Conservation (phyloP, 2,797 vertebrate species). For the Rhinichthys osculus region DNA sequence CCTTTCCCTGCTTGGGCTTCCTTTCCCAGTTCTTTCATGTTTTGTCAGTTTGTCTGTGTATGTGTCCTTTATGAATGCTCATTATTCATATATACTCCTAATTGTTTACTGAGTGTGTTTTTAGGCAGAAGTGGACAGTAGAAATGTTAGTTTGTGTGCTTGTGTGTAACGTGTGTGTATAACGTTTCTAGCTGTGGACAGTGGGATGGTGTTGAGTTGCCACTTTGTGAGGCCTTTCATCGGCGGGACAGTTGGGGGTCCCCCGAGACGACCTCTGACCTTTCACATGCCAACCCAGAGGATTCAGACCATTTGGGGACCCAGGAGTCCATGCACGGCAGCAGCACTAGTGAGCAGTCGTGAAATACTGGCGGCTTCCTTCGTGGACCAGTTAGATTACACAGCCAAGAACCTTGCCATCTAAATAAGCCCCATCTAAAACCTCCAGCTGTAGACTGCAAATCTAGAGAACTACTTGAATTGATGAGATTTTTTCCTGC, state of each 20-base stretch:
- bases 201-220: constrained; percentile 91
- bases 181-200: constrained; percentile 91
- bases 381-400: constrained; percentile 23
- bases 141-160: constrained; percentile 27
- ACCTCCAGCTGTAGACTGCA: not conserved
- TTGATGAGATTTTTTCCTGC: not conserved
- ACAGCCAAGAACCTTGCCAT: not conserved
- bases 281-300: constrained; percentile 69
- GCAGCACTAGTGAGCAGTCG: constrained; percentile 63
- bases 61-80: not conserved
- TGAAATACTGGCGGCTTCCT: constrained; percentile 12
- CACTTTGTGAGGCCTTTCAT: constrained; percentile 93
- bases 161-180: constrained; percentile 72
- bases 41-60: constrained; percentile 17
- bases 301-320: constrained; percentile 72
- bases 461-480: constrained; percentile 23
- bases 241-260: constrained; percentile 85
- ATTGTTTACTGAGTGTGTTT: constrained; percentile 2
- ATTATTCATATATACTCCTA: not conserved
- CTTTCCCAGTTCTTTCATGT: not conserved
- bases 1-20: constrained; percentile 40
- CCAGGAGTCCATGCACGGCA: constrained; percentile 81
- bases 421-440: not conserved
- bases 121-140: constrained; percentile 6
- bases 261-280: constrained; percentile 79